Conservation (phyloP, 2,113 vertebrate species). For the Mastomys natalensis region DNA sequence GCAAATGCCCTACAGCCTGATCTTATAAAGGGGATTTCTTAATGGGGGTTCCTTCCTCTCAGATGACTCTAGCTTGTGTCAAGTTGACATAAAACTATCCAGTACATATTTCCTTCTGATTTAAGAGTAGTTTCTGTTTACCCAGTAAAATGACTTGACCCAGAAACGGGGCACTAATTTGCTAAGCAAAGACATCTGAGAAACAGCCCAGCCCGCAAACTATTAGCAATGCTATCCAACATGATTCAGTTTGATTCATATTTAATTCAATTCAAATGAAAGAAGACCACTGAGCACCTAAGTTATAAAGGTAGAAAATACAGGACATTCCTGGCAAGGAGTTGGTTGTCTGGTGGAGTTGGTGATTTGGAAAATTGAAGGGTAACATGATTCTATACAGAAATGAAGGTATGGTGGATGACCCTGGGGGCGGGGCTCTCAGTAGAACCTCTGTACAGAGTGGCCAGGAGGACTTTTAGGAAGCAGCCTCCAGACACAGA, state of each 20-base stretch:
- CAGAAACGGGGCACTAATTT: conserved; percentile 11
- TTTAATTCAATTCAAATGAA: neutral
- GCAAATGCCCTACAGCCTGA: neutral
- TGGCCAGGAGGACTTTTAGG: neutral
- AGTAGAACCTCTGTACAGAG: neutral
- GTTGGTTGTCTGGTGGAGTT: neutral
- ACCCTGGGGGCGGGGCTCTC: neutral
- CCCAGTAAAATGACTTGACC: neutral
- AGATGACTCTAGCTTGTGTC: neutral
- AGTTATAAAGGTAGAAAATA: neutral
- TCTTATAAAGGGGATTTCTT: neutral
- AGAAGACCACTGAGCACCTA: neutral
- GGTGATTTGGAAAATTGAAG: neutral
- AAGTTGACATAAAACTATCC: neutral
- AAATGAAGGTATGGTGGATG: neutral
- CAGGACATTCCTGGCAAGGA: neutral
- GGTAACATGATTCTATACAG: neutral
- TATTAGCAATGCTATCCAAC: neutral
- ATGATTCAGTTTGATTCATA: neutral
- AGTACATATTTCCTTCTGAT: neutral
- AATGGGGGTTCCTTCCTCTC: neutral
- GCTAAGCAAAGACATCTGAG: conserved; percentile 36
- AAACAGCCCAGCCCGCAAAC: neutral
- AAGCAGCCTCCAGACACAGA: neutral
- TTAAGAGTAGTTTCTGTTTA: conserved; percentile 24